Percentiles rank a stretch among this genome's conserved stretches.
Conservation (phyloP, 2,113 vertebrate genomes). For the Scophthalmus maximus region DNA sequence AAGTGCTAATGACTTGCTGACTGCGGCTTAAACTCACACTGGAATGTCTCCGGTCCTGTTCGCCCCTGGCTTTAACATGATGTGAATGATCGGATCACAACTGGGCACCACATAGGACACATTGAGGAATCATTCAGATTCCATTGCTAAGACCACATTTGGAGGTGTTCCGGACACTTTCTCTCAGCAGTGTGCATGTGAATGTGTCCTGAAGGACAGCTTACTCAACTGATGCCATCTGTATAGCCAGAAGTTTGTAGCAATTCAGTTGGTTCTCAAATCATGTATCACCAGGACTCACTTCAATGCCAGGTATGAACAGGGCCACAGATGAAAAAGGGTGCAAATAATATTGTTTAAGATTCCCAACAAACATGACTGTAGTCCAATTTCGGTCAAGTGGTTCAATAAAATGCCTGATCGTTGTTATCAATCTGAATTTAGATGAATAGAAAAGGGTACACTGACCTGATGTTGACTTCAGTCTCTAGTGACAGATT, state of each 20-base stretch:
- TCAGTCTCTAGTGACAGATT: not conserved
- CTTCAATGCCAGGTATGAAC: no score
- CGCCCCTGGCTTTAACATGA: not conserved
- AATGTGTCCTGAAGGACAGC: no score
- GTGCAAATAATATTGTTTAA: not conserved
- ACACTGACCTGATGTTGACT: not conserved
- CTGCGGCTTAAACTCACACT: not conserved
- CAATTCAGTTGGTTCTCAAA: no score
- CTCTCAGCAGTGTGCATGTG: no score
- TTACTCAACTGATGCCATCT: no score
- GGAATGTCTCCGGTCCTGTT: not conserved
- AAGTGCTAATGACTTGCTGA: conserved; percentile 19
- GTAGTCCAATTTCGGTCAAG: no score
- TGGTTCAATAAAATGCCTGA: not conserved
- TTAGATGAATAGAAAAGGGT: not conserved
- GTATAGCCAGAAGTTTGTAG: no score
- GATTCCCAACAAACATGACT: no score
- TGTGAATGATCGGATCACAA: not conserved
- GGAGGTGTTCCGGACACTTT: no score
- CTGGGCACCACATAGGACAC: not conserved
- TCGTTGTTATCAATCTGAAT: not conserved
- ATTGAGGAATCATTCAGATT: not conserved
- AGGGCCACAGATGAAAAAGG: no score
- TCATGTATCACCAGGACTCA: no score
- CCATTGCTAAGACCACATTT: not conserved